A percentile compares a stretch with the other conserved stretches of the same genome.
Evolutionary conservation across 2,797 vertebrate genomes (phyloP).

Genomic region (Hemibagrus guttatus): DNA sequence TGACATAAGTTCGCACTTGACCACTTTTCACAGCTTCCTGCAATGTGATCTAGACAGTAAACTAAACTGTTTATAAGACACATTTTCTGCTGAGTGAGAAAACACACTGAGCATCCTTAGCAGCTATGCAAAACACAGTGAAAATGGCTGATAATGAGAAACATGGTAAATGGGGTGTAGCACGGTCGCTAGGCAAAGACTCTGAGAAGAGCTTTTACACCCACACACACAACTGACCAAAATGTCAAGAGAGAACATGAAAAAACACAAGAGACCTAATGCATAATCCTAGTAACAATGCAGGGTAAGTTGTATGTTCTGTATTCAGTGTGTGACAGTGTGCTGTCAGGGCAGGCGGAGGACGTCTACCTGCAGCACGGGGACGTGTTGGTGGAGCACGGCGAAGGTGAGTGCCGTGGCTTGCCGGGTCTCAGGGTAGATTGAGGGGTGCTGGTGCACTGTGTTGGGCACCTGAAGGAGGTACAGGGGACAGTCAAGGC

Average conservation of each 20-base stretch:
- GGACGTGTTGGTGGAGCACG: slow-evolving; percentile 98
- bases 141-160: slow-evolving; percentile 45
- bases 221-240: slow-evolving; percentile 31
- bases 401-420: slow-evolving; percentile 98
- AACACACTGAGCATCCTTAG: slow-evolving; percentile 16
- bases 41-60: slow-evolving; percentile 31
- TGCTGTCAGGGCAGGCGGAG: slow-evolving; percentile 56
- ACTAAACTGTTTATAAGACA: slow-evolving; percentile 44
- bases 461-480: slow-evolving; percentile 93
- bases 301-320: neutral
- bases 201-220: slow-evolving; percentile 48
- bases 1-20: slow-evolving; percentile 15
- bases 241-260: slow-evolving; percentile 36
- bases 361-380: slow-evolving; percentile 95
- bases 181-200: slow-evolving; percentile 32
- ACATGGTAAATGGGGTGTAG: slow-evolving; percentile 49
- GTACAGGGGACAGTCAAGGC: slow-evolving; percentile 64
- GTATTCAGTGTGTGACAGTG: neutral
- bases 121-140: slow-evolving; percentile 35
- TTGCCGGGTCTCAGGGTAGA: slow-evolving; percentile 98
- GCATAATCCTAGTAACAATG: slow-evolving; percentile 9
- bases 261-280: slow-evolving; percentile 19
- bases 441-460: slow-evolving; percentile 98
- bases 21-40: slow-evolving; percentile 27
- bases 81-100: slow-evolving; percentile 38